Conservation (phyloP, 2,113 vertebrate species). For the Clarias magur region DNA sequence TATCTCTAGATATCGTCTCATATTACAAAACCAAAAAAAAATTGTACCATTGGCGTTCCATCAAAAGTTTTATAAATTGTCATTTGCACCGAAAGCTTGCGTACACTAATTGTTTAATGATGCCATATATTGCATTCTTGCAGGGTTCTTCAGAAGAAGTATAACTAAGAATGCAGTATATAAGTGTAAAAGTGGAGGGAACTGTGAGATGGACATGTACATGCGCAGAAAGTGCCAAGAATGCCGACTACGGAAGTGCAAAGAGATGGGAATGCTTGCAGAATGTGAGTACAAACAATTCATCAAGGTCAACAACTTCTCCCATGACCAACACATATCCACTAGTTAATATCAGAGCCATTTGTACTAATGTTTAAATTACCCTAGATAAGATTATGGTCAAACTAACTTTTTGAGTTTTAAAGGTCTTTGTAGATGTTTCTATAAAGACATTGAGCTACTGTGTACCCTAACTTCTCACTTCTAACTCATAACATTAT, state of each 20-base stretch:
- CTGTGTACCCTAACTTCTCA: neutral
- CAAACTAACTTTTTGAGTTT: neutral
- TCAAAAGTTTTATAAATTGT: neutral
- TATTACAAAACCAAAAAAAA: neutral
- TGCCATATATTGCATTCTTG: neutral
- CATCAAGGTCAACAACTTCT: neutral
- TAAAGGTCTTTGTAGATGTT: neutral
- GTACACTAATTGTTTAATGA: neutral
- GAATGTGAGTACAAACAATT: slow-evolving; percentile 85
- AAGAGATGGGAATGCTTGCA: slow-evolving; percentile 97
- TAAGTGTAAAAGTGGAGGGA: slow-evolving; percentile 95
- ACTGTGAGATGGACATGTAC: slow-evolving; percentile 99
- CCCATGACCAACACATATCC: neutral
- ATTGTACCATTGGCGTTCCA: neutral
- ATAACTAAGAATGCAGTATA: slow-evolving; percentile 98
- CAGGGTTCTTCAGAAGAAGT: slow-evolving; percentile 97
- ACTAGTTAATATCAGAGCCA: neutral
- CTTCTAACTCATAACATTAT: slow-evolving; percentile 12
- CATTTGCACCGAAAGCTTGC: neutral
- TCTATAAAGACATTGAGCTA: neutral
- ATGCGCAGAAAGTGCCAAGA: slow-evolving; percentile 98
- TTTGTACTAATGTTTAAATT: neutral
- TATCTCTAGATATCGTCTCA: neutral
- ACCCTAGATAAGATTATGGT: neutral
- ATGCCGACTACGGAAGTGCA: slow-evolving; percentile 94